These are phyloP conservation scores for Heteromyza rotundicornis DNA, from an alignment of 2,888 invertebrate species.

Conservation along the genomic window DNA sequence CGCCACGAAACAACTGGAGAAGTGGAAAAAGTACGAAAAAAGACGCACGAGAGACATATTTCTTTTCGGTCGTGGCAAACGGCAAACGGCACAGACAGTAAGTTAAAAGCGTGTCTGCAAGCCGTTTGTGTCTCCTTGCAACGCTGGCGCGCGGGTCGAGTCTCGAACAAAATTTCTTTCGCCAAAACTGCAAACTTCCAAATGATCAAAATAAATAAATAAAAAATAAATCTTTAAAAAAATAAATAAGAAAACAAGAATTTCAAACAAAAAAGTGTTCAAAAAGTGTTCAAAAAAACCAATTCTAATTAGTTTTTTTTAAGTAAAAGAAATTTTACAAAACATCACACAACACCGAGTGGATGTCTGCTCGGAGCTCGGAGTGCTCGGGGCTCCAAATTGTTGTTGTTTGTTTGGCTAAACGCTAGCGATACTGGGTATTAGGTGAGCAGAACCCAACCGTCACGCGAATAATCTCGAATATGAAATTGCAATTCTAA, in stretches of 20 bases:
- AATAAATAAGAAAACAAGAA: background rate
- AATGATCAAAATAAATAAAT: background rate
- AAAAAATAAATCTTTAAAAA: background rate
- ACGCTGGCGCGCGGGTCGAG: background rate
- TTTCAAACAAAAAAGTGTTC: constrained; percentile 4
- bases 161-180: background rate
- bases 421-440: constrained; percentile 30
- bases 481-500: background rate
- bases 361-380: background rate
- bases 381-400: background rate
- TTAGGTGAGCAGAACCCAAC: constrained; percentile 29
- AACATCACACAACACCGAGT: background rate
- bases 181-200: background rate
- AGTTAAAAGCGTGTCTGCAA: constrained; percentile 6
- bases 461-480: background rate
- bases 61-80: constrained; percentile 5
- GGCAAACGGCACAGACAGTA: background rate
- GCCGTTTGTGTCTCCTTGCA: background rate
- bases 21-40: background rate
- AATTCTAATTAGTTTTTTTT: too few relatives aligned
- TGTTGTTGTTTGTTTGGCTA: constrained; percentile 34
- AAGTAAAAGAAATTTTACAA: background rate
- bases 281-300: too few relatives aligned
- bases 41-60: constrained; percentile 2
- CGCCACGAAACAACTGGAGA: background rate